Percentiles rank a stretch among this genome's conserved stretches.
Conservation (phyloP, 2,797 vertebrate species). For the Carduelis carduelis region DNA sequence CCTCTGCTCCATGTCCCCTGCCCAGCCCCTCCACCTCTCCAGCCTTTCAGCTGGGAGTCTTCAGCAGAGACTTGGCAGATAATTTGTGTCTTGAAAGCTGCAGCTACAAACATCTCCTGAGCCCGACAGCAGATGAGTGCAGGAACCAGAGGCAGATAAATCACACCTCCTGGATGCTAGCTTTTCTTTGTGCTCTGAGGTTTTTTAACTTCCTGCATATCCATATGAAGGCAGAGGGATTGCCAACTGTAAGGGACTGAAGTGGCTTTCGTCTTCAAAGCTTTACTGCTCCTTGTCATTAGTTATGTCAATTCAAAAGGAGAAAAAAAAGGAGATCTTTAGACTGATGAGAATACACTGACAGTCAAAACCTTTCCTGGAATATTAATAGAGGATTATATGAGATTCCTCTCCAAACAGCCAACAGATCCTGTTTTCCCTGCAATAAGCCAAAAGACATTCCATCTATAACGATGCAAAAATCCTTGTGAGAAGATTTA, state of each 20-base stretch:
- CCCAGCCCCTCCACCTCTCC: not conserved
- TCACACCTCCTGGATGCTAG: not conserved
- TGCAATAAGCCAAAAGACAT: not conserved
- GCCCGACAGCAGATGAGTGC: not conserved
- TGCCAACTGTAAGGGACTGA: not conserved
- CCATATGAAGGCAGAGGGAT: not conserved
- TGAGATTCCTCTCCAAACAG: not conserved
- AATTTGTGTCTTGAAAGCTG: not conserved
- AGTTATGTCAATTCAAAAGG: not conserved
- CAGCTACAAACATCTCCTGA: not conserved
- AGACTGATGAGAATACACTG: not conserved
- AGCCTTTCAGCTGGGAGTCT: not conserved
- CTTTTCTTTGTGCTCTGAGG: not conserved
- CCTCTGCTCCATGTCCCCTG: fast-evolving
- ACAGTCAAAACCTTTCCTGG: not conserved
- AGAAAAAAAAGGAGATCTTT: not conserved
- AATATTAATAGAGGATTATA: not conserved
- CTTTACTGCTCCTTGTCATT: not conserved
- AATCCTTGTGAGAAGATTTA: not conserved
- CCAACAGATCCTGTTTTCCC: not conserved
- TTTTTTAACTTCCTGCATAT: slow-evolving; percentile 35
- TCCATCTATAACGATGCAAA: not conserved
- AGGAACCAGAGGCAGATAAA: not conserved
- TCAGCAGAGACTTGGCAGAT: not conserved
- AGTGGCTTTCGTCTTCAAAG: slow-evolving; percentile 17